These are phyloP conservation scores for Tinamus guttatus DNA, from an alignment of 2,113 vertebrate genomes.

Conservation along the genomic window DNA sequence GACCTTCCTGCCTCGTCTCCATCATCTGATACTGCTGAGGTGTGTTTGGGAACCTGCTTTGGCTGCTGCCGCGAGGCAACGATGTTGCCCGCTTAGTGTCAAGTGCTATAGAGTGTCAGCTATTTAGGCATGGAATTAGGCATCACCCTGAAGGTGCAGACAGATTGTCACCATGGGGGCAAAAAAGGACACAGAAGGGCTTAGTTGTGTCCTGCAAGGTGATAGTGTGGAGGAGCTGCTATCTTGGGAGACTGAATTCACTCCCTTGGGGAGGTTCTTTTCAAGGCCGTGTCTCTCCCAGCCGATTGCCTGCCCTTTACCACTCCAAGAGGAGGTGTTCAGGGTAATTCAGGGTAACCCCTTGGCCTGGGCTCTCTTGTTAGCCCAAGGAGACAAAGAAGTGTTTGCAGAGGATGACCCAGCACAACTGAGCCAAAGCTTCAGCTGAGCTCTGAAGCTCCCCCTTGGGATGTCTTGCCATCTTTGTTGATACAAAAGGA, in stretches of 20 bases:
- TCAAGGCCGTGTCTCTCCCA: not conserved
- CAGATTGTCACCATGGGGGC: not conserved
- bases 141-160: not conserved
- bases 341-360: not conserved
- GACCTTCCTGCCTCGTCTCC: constrained; percentile 70
- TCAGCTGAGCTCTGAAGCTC: not conserved
- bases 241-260: not conserved
- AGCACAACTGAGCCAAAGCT: not conserved
- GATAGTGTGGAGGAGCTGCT: not conserved
- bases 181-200: not conserved
- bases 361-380: not conserved
- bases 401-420: not conserved
- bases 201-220: not conserved
- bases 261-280: not conserved
- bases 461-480: not conserved
- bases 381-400: not conserved
- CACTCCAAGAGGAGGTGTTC: not conserved
- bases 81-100: too few relatives aligned
- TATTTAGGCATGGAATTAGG: not conserved
- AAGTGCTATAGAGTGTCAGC: not conserved
- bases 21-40: constrained; percentile 81
- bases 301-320: not conserved
- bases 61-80: not conserved
- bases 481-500: not conserved
- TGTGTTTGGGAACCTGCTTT: constrained; percentile 44